Evolutionary conservation across 92 coral and sea anemone species (phyloP), one percentile per base, ranked within the genome.

Genomic region (Heteractis magnifica): DNA sequence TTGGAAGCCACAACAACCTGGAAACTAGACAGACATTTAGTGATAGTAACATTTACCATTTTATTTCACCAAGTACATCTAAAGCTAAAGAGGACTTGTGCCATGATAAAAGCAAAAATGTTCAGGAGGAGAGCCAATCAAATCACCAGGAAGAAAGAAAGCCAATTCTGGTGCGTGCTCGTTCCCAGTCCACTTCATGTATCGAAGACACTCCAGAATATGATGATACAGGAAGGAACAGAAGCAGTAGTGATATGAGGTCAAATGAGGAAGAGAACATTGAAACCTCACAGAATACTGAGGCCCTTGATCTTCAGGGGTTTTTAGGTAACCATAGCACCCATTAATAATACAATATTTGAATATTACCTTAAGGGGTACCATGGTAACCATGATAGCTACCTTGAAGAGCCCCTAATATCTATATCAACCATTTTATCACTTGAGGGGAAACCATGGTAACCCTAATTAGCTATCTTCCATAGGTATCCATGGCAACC

Each of bases 161-260:
- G 76, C 87, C 87, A 4, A 15, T 14, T 0, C 52, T 76, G 7
- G n/a, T 44, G 11, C 81, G 87, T 65, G 87, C 87, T 74, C 55
- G 83, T 18, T 85, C 88, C 51, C 83, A 51, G 26, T 85, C 88
- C 11, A 72, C 81, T 18, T 85, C 88, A 12, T 68, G 81, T 71
- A 82, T 85, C 23, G 70, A 82, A 4, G 59, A 56, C 20, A 18
- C 51, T 6, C 51, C 83, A 20, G 84, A 68, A 16, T 51, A 51
- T 48, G 2, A 48, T 64, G 48, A 1, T 5, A 50, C 14, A 11
- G 64, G 73, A 64, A 77, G 19, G 10, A 77, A 81, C 19, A 14
- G 56, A 44, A 79, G 82, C 26, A 15, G 65, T 6, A 70, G 51
- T 56, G 77, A 81, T n/a, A 15, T 77, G 0, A 9, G 48, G 6